phyloP scores from a whole-genome alignment of 2,113 vertebrate genomes.

The Orycteropus afer region DNA sequence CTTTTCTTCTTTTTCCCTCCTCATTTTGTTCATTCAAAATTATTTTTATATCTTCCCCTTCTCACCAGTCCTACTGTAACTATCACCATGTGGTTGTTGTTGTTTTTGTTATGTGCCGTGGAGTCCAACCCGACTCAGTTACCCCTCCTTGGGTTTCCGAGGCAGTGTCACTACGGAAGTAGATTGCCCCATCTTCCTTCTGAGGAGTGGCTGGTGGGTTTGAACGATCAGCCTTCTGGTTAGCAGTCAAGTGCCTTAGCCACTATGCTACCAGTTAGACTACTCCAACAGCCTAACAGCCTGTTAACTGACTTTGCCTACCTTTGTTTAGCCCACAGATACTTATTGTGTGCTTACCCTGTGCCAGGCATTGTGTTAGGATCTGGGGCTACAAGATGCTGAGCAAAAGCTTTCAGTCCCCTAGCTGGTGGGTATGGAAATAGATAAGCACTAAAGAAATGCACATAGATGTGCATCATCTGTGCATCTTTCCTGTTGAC shows the following conservation, averaged over 20 bases:
- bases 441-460: background rate
- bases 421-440: too few species aligned
- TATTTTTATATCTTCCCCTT: background rate
- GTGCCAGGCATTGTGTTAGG: background rate
- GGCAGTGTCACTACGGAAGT: too few species aligned
- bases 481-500: background rate
- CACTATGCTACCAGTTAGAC: too few species aligned
- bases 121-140: too few species aligned
- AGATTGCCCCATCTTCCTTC: too few species aligned
- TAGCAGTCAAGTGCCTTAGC: too few species aligned
- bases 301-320: background rate
- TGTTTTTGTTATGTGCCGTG: too few species aligned
- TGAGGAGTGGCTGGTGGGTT: too few species aligned
- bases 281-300: background rate
- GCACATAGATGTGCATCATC: too few species aligned
- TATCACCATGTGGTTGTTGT: background rate
- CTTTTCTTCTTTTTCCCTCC: background rate
- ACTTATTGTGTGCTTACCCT: background rate
- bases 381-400: background rate
- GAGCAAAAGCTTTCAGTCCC: background rate
- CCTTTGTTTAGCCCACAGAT: background rate
- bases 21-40: conserved; percentile 1
- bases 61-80: background rate
- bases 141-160: too few species aligned
- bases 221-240: too few species aligned